Percentiles rank a stretch among this genome's conserved stretches.
These are phyloP conservation scores for Lagocephalus sceleratus DNA, from an alignment of 2,797 vertebrate species.

Conservation along the genomic window DNA sequence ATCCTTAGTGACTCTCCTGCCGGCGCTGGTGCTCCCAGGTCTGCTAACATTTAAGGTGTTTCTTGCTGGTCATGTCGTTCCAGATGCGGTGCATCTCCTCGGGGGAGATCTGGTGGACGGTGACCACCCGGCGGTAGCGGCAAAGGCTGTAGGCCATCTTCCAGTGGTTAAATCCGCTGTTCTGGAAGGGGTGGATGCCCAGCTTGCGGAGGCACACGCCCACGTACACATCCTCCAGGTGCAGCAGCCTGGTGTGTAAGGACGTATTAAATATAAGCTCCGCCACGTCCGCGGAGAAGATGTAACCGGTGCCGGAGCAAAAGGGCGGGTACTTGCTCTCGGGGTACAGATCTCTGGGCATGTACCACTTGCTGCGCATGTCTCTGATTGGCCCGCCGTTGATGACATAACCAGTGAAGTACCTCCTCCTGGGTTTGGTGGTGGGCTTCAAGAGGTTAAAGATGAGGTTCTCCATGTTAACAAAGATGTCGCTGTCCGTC, in stretches of 20 bases:
- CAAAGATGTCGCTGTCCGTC: conserved; percentile 99
- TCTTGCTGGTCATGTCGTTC: conserved; percentile 99
- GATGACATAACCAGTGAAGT: conserved; percentile 97
- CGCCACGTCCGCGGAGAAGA: conserved; percentile 96
- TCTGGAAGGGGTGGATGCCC: conserved; percentile 96
- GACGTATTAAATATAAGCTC: conserved; percentile 97
- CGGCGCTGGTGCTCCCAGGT: neutral
- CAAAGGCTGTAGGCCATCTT: conserved; percentile 99
- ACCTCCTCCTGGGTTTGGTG: conserved; percentile 91
- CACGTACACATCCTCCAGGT: conserved; percentile 96
- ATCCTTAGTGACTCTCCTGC: neutral
- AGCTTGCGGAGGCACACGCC: conserved; percentile 94
- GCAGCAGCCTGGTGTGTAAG: conserved; percentile 92
- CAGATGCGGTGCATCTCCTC: conserved; percentile 99
- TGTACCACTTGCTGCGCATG: conserved; percentile 98
- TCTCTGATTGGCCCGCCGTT: conserved; percentile 96
- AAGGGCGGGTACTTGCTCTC: conserved; percentile 98
- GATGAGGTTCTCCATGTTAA: conserved; percentile 99
- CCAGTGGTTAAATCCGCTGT: conserved; percentile 99
- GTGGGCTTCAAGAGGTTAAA: conserved; percentile 93
- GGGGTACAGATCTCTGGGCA: conserved; percentile 94
- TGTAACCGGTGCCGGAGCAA: conserved; percentile 96
- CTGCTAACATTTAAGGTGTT: conserved; percentile 93
- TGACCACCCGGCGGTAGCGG: conserved; percentile 93
- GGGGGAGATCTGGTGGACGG: conserved; percentile 97